Conservation (phyloP, 64 coral and sea anemone genomes). For the Hydrozoanthus tunicans region DNA sequence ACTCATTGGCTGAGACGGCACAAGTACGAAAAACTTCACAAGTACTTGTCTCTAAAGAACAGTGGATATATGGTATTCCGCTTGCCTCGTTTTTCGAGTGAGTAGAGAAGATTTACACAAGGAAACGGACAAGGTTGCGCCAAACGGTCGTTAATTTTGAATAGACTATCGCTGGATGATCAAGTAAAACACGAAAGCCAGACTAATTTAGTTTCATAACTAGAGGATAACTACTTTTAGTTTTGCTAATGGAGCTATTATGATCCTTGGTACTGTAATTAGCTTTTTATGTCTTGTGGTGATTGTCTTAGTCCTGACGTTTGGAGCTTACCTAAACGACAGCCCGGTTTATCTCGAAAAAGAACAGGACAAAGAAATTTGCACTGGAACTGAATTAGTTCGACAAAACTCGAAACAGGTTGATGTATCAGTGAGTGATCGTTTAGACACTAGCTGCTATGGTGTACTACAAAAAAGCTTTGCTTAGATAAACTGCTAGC, state of each 20-base stretch:
- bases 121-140: neutral
- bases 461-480: too few species aligned
- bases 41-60: neutral
- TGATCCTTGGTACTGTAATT: neutral
- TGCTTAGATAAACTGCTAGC: too few species aligned
- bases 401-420: too few species aligned
- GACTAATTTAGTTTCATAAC: neutral
- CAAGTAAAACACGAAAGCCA: neutral
- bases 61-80: neutral
- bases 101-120: neutral
- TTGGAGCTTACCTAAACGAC: neutral
- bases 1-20: constrained; percentile 54
- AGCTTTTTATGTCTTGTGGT: neutral
- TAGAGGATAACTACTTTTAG: neutral
- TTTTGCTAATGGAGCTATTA: neutral
- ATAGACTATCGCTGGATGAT: neutral
- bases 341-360: too few species aligned
- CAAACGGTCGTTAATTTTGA: neutral
- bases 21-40: neutral
- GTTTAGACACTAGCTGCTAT: too few species aligned
- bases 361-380: too few species aligned
- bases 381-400: too few species aligned
- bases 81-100: neutral
- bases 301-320: too few species aligned
- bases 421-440: too few species aligned